Conservation (phyloP, 2,797 vertebrate genomes). For the Anomalospiza imberbis region DNA sequence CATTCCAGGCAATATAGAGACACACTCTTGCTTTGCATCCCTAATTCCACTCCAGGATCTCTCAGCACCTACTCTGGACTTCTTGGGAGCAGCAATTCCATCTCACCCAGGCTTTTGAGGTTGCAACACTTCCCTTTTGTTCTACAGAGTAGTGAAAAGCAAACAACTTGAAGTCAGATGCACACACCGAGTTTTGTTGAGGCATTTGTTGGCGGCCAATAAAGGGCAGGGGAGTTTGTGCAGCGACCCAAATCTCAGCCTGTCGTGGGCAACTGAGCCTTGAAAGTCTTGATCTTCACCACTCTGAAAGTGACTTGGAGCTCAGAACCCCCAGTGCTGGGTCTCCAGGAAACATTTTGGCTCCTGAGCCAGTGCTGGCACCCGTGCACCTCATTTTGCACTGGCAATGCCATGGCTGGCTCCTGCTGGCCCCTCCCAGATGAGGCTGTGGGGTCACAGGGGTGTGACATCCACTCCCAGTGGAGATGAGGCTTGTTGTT, state of each 20-base stretch:
- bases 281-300: background rate
- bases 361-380: background rate
- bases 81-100: background rate
- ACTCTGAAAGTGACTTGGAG: background rate
- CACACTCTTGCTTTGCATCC: slow-evolving; percentile 35
- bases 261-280: background rate
- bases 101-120: background rate
- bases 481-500: fast-evolving
- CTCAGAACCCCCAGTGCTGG: background rate
- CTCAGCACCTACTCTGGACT: slow-evolving; percentile 53
- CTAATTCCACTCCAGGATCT: background rate
- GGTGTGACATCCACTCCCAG: background rate
- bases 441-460: background rate
- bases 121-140: background rate
- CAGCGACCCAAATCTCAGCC: background rate
- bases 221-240: background rate
- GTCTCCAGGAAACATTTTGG: background rate
- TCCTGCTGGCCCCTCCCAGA: background rate
- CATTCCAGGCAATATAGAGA: slow-evolving; percentile 58
- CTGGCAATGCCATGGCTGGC: background rate
- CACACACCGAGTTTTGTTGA: background rate
- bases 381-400: fast-evolving
- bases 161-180: background rate
- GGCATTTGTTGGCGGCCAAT: background rate
- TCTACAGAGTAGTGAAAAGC: background rate